phyloP scores from a whole-genome alignment of 2,888 invertebrate species.

The Synergus japonicus region DNA sequence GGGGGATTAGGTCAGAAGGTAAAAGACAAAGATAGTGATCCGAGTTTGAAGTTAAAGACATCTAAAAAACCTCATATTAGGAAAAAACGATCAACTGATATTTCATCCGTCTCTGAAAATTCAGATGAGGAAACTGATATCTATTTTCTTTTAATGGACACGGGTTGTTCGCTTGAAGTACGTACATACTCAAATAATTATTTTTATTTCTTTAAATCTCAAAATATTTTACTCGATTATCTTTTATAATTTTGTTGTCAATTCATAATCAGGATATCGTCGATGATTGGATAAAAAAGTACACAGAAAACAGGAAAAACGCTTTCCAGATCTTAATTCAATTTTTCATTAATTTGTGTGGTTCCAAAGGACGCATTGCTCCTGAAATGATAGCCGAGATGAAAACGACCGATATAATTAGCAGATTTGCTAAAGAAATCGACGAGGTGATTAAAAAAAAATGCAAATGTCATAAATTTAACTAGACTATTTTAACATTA shows the following conservation, averaged over 20 bases:
- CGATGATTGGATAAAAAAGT: slow-evolving; percentile 99
- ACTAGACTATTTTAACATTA: neutral
- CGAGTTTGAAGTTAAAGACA: slow-evolving; percentile 65
- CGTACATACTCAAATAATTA: slow-evolving; percentile 11
- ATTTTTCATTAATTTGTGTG: slow-evolving; percentile 98
- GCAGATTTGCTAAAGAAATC: slow-evolving; percentile 99
- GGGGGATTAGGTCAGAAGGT: slow-evolving; percentile 67
- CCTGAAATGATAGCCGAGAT: slow-evolving; percentile 95
- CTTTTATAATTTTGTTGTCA: neutral
- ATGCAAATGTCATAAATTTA: neutral
- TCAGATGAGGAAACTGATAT: slow-evolving; percentile 89
- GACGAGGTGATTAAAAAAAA: slow-evolving; percentile 85
- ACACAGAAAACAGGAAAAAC: slow-evolving; percentile 93
- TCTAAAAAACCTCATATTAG: slow-evolving; percentile 75
- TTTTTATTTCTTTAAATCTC: slow-evolving; percentile 18
- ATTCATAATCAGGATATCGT: slow-evolving; percentile 86
- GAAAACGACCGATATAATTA: slow-evolving; percentile 98
- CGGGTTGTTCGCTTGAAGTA: slow-evolving; percentile 89
- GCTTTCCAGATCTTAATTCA: slow-evolving; percentile 97
- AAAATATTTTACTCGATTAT: neutral
- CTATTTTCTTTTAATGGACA: slow-evolving; percentile 90
- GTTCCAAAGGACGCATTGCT: slow-evolving; percentile 96
- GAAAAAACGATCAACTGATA: slow-evolving; percentile 64
- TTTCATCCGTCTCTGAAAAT: slow-evolving; percentile 59
- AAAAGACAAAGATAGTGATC: slow-evolving; percentile 74